These are phyloP conservation scores for Cheilosia vernalis DNA, from an alignment of 2,888 invertebrate species.

Conservation along the genomic window DNA sequence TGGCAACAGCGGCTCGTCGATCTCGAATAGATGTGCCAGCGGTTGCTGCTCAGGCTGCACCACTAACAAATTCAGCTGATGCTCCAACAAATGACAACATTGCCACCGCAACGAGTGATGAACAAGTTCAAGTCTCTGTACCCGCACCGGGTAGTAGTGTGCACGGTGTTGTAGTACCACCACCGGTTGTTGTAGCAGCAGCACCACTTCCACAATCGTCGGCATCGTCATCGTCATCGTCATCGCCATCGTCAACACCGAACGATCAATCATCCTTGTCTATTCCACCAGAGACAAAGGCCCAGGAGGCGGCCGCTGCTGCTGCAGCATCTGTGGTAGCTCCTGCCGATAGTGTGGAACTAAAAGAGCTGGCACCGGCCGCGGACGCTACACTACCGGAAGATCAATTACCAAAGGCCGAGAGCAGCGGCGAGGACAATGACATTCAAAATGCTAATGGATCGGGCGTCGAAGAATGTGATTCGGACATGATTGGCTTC, in stretches of 20 bases:
- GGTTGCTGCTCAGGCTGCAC: constrained; percentile 60
- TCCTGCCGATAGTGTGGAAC: constrained; percentile 63
- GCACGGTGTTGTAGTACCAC: constrained; percentile 61
- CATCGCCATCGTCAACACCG: constrained; percentile 52
- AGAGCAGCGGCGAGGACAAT: constrained; percentile 77
- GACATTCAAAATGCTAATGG: constrained; percentile 76
- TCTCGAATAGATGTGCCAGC: constrained; percentile 80
- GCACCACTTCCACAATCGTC: constrained; percentile 78
- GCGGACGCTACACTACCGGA: constrained; percentile 69
- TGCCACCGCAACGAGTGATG: constrained; percentile 78
- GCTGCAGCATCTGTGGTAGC: constrained; percentile 73
- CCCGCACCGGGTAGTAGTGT: constrained; percentile 79
- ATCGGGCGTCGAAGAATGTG: constrained; percentile 88
- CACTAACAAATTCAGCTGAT: constrained; percentile 77
- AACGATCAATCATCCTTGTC: constrained; percentile 69
- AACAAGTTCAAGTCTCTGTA: constrained; percentile 77
- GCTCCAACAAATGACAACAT: constrained; percentile 77
- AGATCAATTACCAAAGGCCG: constrained; percentile 78
- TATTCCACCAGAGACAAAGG: constrained; percentile 73
- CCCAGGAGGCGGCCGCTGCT: constrained; percentile 75
- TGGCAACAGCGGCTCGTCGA: constrained; percentile 79
- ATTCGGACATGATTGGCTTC: constrained; percentile 94
- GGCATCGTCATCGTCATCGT: constrained; percentile 51
- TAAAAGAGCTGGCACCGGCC: constrained; percentile 64
- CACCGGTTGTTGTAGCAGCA: constrained; percentile 77